A percentile compares a stretch with the other conserved stretches of the same genome.
Conservation (phyloP, 2,888 invertebrate genomes). For the Lucinisca nassula region DNA sequence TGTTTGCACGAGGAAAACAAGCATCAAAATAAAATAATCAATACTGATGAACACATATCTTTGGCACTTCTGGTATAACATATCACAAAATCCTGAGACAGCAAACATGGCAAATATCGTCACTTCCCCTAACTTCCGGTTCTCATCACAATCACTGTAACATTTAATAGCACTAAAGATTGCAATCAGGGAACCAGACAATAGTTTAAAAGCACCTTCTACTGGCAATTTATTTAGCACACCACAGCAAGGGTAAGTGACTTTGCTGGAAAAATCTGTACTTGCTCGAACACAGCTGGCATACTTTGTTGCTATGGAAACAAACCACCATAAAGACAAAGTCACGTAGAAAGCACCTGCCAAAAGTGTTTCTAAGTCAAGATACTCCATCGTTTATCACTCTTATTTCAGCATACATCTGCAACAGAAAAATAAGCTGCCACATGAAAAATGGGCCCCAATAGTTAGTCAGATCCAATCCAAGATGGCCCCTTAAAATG, state of each 20-base stretch:
- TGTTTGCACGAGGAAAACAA: constrained; percentile 38
- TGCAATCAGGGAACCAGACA: constrained; percentile 5
- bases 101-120: constrained; percentile 17
- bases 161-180: constrained; percentile 10
- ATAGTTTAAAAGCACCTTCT: constrained; percentile 35
- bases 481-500: too few species aligned
- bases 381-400: background rate
- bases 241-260: constrained; percentile 37
- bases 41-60: constrained; percentile 27
- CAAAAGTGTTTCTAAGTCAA: background rate
- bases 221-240: constrained; percentile 19
- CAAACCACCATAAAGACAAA: constrained; percentile 43
- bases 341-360: constrained; percentile 26
- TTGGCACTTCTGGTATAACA: constrained; percentile 27
- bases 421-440: too few species aligned
- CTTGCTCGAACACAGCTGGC: background rate
- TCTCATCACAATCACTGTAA: constrained; percentile 14
- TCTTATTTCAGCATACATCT: too few species aligned
- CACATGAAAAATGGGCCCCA: too few species aligned
- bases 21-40: constrained; percentile 35
- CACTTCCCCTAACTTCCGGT: constrained; percentile 27
- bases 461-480: too few species aligned
- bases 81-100: constrained; percentile 33
- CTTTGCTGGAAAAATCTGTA: constrained; percentile 25
- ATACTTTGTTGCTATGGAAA: constrained; percentile 30